Evolutionary conservation across 2,888 invertebrate species (phyloP), one percentile per base, ranked within the genome.

Genomic region (Psylliodes chrysocephalus): DNA sequence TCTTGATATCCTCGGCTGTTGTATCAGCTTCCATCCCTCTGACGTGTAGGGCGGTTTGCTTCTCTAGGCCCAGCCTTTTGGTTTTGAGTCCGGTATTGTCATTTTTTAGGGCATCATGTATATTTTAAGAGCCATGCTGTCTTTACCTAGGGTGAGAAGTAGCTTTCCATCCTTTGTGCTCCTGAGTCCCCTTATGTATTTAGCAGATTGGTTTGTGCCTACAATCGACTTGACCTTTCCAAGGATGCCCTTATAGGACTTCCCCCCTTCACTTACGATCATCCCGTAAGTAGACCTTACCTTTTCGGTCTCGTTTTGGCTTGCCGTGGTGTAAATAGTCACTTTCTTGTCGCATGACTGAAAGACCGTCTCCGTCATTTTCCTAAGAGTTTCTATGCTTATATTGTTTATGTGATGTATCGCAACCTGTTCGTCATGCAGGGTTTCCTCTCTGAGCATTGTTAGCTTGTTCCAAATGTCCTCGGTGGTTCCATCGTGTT

Each of bases 151-250:
- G 6, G 53, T 53, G 6, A 53, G 35, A 12, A 47, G 22, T 3
- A 47, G 12, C 28, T 28, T 47, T 4, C 47, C 28, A 10, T 47
- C 47, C 12, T 28, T 47, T 2, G 47, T 47, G 12, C 47, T 47
- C n/a, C 25, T 47, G 25, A 47, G 25, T 2, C 14, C 47, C 28
- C 25, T 5, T 22, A n/a, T n/a, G n/a, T n/a, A n/a, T n/a, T n/a
- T n/a, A n/a, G n/a, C n/a, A n/a, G n/a, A n/a, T n/a, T n/a, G n/a
- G n/a, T n/a, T n/a, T n/a, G n/a, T n/a, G n/a, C n/a, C n/a, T n/a
- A n/a, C n/a, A n/a, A n/a, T n/a, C n/a, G n/a, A n/a, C n/a, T 47
- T 47, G 22, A 47, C 47, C 1, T n/a, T 47, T 1, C 25, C 8
- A 1, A 47, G 47, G 3, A 28, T 47, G 1, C 25, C 47, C 14